Conservation (phyloP, 1,140 invertebrate species). For the Palaemon carinicauda region DNA sequence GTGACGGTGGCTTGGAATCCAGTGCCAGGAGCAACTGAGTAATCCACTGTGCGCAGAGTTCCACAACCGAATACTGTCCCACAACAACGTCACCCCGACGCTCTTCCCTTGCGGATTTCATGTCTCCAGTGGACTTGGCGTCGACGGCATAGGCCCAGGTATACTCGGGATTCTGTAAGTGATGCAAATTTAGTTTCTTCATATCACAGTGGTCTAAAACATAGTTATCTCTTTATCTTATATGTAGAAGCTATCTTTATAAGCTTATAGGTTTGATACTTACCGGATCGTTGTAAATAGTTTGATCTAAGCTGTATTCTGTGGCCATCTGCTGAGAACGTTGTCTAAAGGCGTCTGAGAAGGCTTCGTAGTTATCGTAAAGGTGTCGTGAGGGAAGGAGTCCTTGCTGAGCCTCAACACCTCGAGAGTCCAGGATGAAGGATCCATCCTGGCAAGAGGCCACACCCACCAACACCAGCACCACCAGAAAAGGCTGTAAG, state of each 20-base stretch:
- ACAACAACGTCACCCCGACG: constrained; percentile 33
- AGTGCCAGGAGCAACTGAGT: constrained; percentile 8
- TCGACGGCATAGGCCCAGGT: constrained; percentile 22
- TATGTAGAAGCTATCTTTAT: too few relatives aligned
- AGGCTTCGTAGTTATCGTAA: not conserved
- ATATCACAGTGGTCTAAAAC: not conserved
- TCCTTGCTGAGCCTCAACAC: not conserved
- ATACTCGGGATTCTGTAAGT: constrained; percentile 5
- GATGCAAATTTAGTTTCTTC: not conserved
- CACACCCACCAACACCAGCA: not conserved
- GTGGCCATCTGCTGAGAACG: not conserved
- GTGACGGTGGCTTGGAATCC: constrained; percentile 15
- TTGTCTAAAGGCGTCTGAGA: not conserved
- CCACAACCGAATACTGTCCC: constrained; percentile 17
- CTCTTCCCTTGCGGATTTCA: constrained; percentile 25
- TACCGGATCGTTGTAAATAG: not conserved
- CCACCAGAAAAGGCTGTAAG: not conserved
- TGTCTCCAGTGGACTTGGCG: constrained; percentile 8
- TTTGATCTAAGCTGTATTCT: not conserved
- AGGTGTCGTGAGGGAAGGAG: constrained; percentile 13
- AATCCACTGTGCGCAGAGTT: constrained; percentile 1
- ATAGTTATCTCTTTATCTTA: not conserved
- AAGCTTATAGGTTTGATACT: not conserved
- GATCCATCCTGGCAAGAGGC: constrained; percentile 1
- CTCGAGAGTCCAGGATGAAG: constrained; percentile 4